phyloP scores from a whole-genome alignment of 2,797 vertebrate genomes.

The Lagodon rhomboides region DNA sequence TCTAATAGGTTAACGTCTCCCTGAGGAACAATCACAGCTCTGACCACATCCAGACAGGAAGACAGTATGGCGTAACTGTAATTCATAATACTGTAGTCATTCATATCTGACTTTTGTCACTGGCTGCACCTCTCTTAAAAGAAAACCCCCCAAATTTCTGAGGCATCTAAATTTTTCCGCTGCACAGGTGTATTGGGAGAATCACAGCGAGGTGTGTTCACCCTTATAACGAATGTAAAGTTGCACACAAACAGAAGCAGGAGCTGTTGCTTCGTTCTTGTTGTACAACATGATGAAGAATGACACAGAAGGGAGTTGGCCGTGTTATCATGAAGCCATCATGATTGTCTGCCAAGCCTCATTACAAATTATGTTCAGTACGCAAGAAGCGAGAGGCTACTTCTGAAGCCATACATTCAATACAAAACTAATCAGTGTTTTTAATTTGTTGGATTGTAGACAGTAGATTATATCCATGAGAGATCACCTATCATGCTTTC shows the following conservation, averaged over 20 bases:
- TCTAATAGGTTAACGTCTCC: constrained; percentile 27
- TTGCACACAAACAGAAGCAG: not conserved
- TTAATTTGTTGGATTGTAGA: not conserved
- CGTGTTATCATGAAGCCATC: not conserved
- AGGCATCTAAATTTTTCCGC: not conserved
- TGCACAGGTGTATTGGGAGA: constrained; percentile 8
- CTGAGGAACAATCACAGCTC: constrained; percentile 57
- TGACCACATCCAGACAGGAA: constrained; percentile 47
- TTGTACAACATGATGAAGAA: not conserved
- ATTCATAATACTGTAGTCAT: constrained; percentile 39
- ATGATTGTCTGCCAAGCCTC: not conserved
- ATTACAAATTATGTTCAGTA: not conserved
- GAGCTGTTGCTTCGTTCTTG: not conserved
- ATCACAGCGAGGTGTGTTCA: not conserved
- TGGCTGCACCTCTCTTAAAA: not conserved
- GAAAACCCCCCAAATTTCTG: constrained; percentile 20
- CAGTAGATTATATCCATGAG: too few species aligned
- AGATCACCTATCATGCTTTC: too few species aligned
- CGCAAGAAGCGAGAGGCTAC: not conserved
- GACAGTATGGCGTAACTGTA: constrained; percentile 16
- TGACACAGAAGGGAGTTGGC: not conserved
- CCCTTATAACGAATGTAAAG: constrained; percentile 17
- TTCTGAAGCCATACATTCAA: not conserved
- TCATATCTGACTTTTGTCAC: constrained; percentile 10
- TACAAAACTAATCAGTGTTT: not conserved